Conservation (phyloP, 2,797 vertebrate species). For the Periparus ater region DNA sequence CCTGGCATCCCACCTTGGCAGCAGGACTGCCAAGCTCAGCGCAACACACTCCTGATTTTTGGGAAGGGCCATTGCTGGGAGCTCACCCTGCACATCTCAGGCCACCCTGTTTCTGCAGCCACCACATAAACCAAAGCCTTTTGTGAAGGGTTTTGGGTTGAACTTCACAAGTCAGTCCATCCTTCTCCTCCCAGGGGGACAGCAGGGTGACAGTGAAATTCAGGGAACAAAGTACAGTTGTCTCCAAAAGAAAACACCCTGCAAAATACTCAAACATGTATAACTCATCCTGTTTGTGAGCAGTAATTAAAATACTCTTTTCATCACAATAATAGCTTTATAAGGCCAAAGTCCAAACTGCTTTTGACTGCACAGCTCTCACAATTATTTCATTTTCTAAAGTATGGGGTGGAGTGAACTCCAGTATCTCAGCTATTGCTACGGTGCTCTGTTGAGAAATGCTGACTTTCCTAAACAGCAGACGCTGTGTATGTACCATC, state of each 20-base stretch:
- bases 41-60: neutral
- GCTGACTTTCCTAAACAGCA: neutral
- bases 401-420: slow-evolving; percentile 22
- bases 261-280: neutral
- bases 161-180: neutral
- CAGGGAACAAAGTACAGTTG: neutral
- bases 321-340: neutral
- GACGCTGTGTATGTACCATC: neutral
- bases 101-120: neutral
- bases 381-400: slow-evolving; percentile 36
- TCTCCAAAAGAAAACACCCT: neutral
- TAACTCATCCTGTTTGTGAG: neutral
- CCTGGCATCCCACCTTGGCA: neutral
- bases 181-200: neutral
- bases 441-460: neutral
- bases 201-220: neutral
- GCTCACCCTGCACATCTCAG: neutral
- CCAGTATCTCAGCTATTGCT: neutral
- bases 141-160: neutral
- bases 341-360: slow-evolving; percentile 33
- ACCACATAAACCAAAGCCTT: neutral
- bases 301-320: slow-evolving; percentile 31
- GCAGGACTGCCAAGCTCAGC: neutral
- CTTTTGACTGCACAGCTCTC: neutral
- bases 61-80: neutral